Evolutionary conservation across 2,888 invertebrate genomes (phyloP).

Genomic region (Drosophila demipolita): DNA sequence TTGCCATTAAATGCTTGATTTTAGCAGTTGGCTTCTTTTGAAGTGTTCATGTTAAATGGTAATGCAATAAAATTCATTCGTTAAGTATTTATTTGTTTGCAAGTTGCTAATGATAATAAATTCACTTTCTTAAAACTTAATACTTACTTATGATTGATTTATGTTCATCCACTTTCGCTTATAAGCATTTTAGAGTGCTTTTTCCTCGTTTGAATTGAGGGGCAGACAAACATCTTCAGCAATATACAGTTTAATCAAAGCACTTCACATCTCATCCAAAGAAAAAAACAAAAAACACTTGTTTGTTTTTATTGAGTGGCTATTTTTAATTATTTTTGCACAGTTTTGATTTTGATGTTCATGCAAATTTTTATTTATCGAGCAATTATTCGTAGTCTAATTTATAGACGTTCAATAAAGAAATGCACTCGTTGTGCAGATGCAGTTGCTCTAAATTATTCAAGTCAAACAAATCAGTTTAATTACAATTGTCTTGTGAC

Average conservation of each 20-base stretch:
- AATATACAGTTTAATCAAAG: constrained; percentile 8
- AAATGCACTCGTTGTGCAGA: constrained; percentile 1
- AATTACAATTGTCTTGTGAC: constrained; percentile 41
- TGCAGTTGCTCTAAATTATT: constrained; percentile 21
- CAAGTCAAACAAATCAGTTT: constrained; percentile 50
- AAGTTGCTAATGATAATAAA: neutral
- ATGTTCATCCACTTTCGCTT: neutral
- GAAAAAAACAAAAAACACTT: neutral
- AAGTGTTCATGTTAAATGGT: neutral
- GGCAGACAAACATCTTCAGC: neutral
- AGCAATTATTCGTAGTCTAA: neutral
- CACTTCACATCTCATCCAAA: constrained; percentile 9
- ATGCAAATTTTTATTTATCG: neutral
- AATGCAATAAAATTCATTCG: neutral
- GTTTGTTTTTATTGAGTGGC: neutral
- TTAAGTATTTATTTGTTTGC: neutral
- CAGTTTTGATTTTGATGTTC: constrained; percentile 1
- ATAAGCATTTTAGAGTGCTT: neutral
- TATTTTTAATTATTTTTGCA: neutral
- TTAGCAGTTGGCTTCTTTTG: neutral
- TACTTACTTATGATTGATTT: neutral
- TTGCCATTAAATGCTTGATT: neutral
- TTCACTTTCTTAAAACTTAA: neutral
- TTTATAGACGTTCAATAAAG: neutral
- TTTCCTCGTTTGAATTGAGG: neutral